A percentile compares a stretch with the other conserved stretches of the same genome.
phyloP scores from a whole-genome alignment of 2,797 vertebrate species.

The Enteromius fasciolatus region DNA sequence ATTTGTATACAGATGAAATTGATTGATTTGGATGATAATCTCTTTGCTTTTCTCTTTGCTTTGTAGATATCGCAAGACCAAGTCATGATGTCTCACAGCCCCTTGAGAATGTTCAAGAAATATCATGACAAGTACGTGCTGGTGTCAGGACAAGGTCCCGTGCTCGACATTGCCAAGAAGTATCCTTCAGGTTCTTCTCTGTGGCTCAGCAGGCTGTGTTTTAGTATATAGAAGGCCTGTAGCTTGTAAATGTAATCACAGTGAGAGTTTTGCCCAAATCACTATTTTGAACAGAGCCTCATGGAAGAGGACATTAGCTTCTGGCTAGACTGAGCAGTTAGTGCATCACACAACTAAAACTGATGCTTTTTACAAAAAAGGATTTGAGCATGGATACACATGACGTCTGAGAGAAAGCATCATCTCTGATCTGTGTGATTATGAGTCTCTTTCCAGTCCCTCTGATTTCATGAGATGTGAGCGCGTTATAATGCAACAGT shows the following conservation, averaged over 20 bases:
- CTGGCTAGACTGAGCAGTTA: neutral
- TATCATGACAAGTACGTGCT: constrained; percentile 87
- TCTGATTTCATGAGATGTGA: neutral
- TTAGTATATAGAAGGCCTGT: neutral
- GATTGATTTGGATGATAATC: neutral
- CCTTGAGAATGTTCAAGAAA: constrained; percentile 81
- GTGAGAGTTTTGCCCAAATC: neutral
- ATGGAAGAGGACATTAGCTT: neutral
- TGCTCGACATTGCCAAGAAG: constrained; percentile 85
- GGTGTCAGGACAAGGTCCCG: constrained; percentile 88
- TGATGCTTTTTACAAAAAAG: neutral
- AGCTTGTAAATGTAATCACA: neutral
- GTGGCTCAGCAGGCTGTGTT: neutral
- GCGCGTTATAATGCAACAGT: neutral
- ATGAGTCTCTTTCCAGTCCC: neutral
- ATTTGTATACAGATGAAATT: neutral
- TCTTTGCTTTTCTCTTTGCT: neutral
- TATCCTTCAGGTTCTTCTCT: constrained; percentile 76
- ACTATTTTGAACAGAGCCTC: neutral
- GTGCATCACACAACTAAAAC: neutral
- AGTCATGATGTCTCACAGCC: constrained; percentile 90
- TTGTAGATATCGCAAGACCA: constrained; percentile 84
- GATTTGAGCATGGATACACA: neutral
- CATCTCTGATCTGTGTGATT: neutral
- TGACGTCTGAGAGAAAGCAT: neutral